Base-by-base conservation (phyloP, 2,797 vertebrate species). In the Hippoglossus hippoglossus region DNA sequence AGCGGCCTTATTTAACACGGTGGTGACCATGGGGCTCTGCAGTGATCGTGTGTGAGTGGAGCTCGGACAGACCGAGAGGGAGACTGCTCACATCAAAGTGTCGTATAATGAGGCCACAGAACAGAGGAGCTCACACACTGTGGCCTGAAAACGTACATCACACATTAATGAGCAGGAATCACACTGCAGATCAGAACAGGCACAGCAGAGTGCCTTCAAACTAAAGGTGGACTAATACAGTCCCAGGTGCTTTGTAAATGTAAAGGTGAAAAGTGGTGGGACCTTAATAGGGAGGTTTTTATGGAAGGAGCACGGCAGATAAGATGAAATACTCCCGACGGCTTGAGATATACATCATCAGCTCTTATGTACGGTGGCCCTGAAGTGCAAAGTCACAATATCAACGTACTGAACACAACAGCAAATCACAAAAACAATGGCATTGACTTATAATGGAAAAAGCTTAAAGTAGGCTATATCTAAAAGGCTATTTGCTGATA, bases 31-130 rank as follows among this genome's bases (percentile, higher is more conserved):
- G 73, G 16, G 2, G 3, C 15, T 12, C 28, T 24, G 9, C 5
- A 25, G 70, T 71, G 86, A 84, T 77, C 71, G 71, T 53, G 26
- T 47, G 58, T 49, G 65, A 79, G 66, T 47, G 65, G 83, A 80
- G 85, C 75, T 84, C 2, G 68, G 63, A 80, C 56, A 1, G 64
- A 34, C 50, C 26, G 60, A 65, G 77, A 70, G 47, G 7, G 41
- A 80, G 80, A 77, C 44, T 67, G 78, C 86, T 72, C 82, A 86
- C 81, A 55, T 85, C 70, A 82, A 85, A 87, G 78, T 72, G 63
- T 4, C 34, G 62, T 5, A 54, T 67, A 89, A 85, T 74, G 55
- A 84, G 84, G 81, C 67, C 80, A 85, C 67, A 67, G 77, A 82
- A 69, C 61, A 71, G 34, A 63, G 11, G 34, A 22, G 36, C 28